phyloP scores from a whole-genome alignment of 2,113 vertebrate species.

The Bos taurus region ARS-UCD2.0 NC_037335.1:82682501-82683000 shows the following conservation, averaged over 20 bases:
- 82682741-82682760: neutral
- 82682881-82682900: neutral
- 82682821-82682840: neutral
- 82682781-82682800: neutral
- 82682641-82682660: neutral
- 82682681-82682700: neutral
- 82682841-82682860: neutral
- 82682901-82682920: neutral
- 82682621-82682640: neutral
- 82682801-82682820: neutral
- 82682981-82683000: neutral
- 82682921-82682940: neutral
- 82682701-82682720: neutral
- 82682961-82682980: neutral
- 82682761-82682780: neutral
- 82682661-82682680: neutral
- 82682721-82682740: neutral
- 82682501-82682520: neutral
- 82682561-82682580: neutral
- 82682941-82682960: neutral
- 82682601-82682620: neutral
- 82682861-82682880: neutral
- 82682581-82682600: neutral
- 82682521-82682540: neutral
- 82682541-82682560: neutral